Base-by-base conservation (phyloP, 2,113 vertebrate species). In the Chitala chitala region DNA sequence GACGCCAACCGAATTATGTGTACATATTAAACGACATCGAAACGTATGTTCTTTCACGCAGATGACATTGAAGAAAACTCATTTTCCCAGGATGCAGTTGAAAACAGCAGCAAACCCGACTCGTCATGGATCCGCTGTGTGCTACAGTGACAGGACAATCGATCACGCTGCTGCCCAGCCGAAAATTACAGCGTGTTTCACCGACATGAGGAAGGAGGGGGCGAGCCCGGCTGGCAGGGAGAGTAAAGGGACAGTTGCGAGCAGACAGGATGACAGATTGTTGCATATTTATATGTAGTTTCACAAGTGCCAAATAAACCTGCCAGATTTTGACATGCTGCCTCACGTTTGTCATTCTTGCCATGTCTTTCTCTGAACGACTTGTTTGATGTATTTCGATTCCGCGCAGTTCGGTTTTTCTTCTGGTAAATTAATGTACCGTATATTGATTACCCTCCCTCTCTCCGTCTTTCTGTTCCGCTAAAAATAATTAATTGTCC, bases 261-360 rank as follows among this genome's bases (percentile, higher is more conserved):
- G 55, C 6, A 42, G 61, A 59, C 33, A 65, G 61, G 24, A 24
- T 24, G 76, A 80, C 86, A 84, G 83, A 81, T 85, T 78, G 81
- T 87, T 86, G 83, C 77, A 80, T 81, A 84, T 89, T 84, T 91
- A 83, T 88, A 88, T 85, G 83, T 84, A 81, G 75, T 83, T 56
- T 74, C 48, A 65, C 53, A 71, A 75, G 78, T 74, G 69, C 76
- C 75, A 73, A 90, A 90, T 90, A 90, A 91, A 90, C 71, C 79
- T 75, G 83, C 84, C 83, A 83, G 75, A 74, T 55, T 81, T 75
- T 79, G 78, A 84, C 81, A 78, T 69, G 71, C 74, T 78, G 78
- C 59, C 61, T 78, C 78, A 66, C 83, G 77, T 82, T 81, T 79
- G 75, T 85, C 44, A 76, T 64, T 26, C 15, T 48, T 76, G 63